Evolutionary conservation across 2,888 invertebrate genomes (phyloP), one percentile per base, ranked within the genome.

Genomic region (Pristionchus japonicus): DNA sequence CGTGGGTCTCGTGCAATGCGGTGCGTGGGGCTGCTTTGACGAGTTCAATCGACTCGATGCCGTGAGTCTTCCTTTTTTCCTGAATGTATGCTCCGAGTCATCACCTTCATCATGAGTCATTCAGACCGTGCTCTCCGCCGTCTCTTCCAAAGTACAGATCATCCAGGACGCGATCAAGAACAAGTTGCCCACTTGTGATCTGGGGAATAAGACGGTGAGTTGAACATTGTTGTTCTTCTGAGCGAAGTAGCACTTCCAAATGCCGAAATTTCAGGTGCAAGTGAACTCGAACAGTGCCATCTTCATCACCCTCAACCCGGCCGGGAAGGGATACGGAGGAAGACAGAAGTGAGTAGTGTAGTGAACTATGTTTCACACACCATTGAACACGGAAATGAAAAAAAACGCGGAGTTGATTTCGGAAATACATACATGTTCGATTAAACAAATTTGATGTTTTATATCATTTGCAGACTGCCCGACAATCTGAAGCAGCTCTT

Each of bases 11-110:
- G 97, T 98, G 0, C 93, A 94, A 86, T 97, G 97, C 93, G 98
- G 98, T 17, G 98, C 98, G 17, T 99, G 99, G 99, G 99, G 96
- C 43, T 99, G 99, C 95, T 99, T 99, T 95, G 99, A 99, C 95
- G 99, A 99, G 95, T 99, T 99, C 95, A 99, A 99, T 95, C 97
- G 99, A 0, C 95, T 99, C 52, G 97, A 98, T 93, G 97, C 98
- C 94, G 97, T 90, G 1, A 34, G 77, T 82, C 43, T 9, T n/a
- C n/a, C 43, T 43, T 43, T n/a, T n/a, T n/a, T n/a, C n/a, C n/a
- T 43, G 43, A 43, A 43, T 43, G 43, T 43, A 40, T 31, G 43
- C 3, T 27, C 1, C 17, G 3, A 20, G 31, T 74, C n/a, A 23
- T 23, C 3, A 1, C 23, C 1, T 82, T 17, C 23, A 11, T 7